Evolutionary conservation across 1,140 invertebrate species (phyloP).

Genomic region (Drosophila equinoxialis): DNA sequence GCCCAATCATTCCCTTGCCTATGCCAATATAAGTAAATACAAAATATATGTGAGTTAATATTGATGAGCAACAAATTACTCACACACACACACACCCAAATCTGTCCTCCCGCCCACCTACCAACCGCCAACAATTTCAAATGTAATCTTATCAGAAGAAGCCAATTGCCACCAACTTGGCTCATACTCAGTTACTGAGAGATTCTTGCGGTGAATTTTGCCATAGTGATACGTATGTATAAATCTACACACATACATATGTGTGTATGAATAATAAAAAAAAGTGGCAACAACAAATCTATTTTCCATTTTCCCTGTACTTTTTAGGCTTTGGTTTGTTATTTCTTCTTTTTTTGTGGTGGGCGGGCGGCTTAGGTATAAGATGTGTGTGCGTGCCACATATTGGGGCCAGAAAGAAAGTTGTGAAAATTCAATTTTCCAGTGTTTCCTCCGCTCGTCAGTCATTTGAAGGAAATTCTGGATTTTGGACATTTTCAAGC

Average conservation of each 20-base stretch:
- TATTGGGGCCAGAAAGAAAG: constrained; percentile 56
- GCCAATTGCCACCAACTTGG: constrained; percentile 37
- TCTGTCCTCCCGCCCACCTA: background rate
- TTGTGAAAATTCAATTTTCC: constrained; percentile 79
- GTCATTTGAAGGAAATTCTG: background rate
- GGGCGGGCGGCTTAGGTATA: constrained; percentile 18
- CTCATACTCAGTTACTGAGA: constrained; percentile 17
- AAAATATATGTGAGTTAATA: background rate
- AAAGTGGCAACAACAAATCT: constrained; percentile 62
- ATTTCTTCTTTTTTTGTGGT: constrained; percentile 18
- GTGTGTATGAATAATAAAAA: background rate
- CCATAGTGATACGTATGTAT: constrained; percentile 48
- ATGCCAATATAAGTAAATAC: constrained; percentile 35
- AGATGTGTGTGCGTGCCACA: constrained; percentile 33
- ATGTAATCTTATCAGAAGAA: constrained; percentile 68
- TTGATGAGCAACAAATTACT: constrained; percentile 23
- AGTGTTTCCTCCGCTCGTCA: constrained; percentile 15
- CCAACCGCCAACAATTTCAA: constrained; percentile 10
- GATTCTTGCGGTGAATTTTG: constrained; percentile 43
- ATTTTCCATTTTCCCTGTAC: constrained; percentile 9
- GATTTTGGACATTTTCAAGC: constrained; percentile 24
- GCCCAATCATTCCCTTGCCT: constrained; percentile 18
- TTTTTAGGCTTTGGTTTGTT: constrained; percentile 5
- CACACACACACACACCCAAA: constrained; percentile 2
- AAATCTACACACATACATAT: background rate